These are phyloP conservation scores for Copidosoma aretas DNA, from an alignment of 2,888 invertebrate genomes.

Conservation along the genomic window DNA sequence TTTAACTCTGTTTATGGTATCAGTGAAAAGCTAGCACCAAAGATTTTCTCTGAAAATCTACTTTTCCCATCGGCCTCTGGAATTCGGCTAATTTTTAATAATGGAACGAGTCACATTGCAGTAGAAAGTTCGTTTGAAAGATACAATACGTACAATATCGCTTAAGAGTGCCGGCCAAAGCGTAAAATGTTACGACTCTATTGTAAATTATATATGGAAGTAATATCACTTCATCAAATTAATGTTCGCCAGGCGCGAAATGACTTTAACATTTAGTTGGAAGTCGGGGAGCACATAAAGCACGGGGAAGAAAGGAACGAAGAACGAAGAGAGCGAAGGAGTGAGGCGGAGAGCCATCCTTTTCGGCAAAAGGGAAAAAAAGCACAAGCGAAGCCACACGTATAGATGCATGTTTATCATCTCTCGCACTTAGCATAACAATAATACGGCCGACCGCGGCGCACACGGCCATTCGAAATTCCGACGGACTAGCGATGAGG, in stretches of 20 bases:
- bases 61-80: no score
- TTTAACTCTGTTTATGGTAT: no score
- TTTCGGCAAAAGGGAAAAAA: neutral
- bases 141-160: no score
- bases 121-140: no score
- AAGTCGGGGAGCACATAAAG: neutral
- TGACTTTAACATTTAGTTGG: conserved; percentile 6
- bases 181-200: no score
- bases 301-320: neutral
- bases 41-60: no score
- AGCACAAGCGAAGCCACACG: conserved; percentile 1
- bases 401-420: conserved; percentile 10
- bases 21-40: no score
- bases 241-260: conserved; percentile 7
- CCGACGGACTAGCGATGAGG: neutral
- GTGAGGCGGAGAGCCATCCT: no score
- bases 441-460: conserved; percentile 19
- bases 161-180: no score
- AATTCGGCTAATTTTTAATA: no score
- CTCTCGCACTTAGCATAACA: conserved; percentile 23
- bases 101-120: no score
- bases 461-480: neutral
- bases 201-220: neutral
- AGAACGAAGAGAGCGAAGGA: neutral
- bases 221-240: conserved; percentile 15